phyloP scores from a whole-genome alignment of 2,797 vertebrate genomes.

The Ispidina lecontei region DNA sequence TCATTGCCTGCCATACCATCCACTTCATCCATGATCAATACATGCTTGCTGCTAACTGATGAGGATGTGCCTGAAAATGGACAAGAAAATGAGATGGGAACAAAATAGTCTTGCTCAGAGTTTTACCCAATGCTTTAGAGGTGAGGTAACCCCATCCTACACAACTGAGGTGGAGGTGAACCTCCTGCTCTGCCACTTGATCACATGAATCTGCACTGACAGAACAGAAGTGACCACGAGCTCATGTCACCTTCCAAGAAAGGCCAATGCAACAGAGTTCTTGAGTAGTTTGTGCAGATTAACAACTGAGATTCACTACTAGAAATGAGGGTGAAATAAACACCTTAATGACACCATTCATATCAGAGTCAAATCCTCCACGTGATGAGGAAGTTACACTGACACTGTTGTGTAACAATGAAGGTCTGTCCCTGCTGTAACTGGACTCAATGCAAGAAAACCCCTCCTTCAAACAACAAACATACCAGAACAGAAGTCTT shows the following conservation, averaged over 20 bases:
- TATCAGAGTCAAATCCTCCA: not conserved
- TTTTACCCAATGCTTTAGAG: not conserved
- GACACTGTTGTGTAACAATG: not conserved
- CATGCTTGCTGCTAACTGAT: slow-evolving; percentile 87
- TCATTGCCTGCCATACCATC: slow-evolving; percentile 98
- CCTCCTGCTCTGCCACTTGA: not conserved
- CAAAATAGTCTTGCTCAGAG: not conserved
- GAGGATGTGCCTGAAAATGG: slow-evolving; percentile 82
- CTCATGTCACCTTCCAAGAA: not conserved
- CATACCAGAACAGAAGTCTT: slow-evolving; percentile 90
- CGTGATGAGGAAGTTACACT: not conserved
- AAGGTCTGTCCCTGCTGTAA: not conserved
- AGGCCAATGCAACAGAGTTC: not conserved
- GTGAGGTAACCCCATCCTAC: not conserved
- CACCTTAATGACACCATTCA: not conserved
- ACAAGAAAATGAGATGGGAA: slow-evolving; percentile 46
- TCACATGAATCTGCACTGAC: not conserved
- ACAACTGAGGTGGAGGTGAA: not conserved
- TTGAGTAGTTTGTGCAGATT: not conserved
- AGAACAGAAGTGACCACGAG: not conserved
- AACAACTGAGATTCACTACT: not conserved
- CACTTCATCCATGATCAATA: slow-evolving; percentile 98
- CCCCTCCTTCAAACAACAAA: not conserved
- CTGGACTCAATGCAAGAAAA: not conserved
- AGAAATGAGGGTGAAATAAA: not conserved